phyloP scores from a whole-genome alignment of 1,140 invertebrate species.

The Ceratoteleas bidentatus region DNA sequence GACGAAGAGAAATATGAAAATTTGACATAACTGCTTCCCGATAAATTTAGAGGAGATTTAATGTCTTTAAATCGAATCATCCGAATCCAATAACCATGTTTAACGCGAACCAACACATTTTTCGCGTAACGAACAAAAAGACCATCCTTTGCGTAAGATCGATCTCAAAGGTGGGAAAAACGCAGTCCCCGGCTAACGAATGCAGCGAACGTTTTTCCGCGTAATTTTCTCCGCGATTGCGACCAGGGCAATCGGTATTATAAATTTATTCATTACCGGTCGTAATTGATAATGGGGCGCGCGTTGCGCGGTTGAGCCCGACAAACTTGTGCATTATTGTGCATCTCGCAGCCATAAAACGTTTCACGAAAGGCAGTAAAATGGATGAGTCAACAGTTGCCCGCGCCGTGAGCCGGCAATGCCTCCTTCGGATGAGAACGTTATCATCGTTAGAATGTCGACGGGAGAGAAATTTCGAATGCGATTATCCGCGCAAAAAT shows the following conservation, averaged over 20 bases:
- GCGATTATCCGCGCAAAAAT: conserved; percentile 30
- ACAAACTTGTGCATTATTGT: conserved; percentile 43
- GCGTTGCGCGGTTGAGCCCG: conserved; percentile 21
- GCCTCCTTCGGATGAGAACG: conserved; percentile 34
- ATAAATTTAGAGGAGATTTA: no score
- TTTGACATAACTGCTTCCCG: no score
- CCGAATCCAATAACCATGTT: no score
- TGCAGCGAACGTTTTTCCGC: no score
- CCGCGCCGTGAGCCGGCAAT: conserved; percentile 12
- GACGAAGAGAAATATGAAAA: no score
- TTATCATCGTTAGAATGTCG: conserved; percentile 37
- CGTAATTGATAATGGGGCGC: conserved; percentile 44
- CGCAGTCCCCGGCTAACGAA: no score
- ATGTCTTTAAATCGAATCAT: no score
- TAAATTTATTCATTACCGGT: conserved; percentile 42
- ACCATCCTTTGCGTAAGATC: no score
- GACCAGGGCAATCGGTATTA: not conserved
- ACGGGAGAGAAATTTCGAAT: conserved; percentile 34
- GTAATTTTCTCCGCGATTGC: conserved; percentile 32
- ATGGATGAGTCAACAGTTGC: conserved; percentile 44
- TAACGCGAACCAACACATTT: no score
- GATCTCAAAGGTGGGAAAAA: no score
- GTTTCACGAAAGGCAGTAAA: conserved; percentile 48
- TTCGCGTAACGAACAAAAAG: no score
- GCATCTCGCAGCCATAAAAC: conserved; percentile 46